Evolutionary conservation across 1,140 invertebrate species (phyloP), one percentile per base, ranked within the genome.

Genomic region (Zaprionus ghesquierei): DNA sequence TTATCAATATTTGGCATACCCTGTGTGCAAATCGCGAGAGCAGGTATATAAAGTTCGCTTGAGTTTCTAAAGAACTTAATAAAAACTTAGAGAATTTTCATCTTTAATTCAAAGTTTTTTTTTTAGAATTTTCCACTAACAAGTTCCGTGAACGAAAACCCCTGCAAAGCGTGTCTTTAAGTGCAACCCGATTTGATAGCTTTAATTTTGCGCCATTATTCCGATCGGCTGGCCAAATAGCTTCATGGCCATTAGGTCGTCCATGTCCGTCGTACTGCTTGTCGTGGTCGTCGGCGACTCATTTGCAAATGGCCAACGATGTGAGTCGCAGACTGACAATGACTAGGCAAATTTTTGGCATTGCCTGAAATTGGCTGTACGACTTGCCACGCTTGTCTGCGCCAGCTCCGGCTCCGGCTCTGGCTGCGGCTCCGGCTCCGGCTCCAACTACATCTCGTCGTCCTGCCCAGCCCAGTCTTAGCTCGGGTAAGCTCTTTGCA

Each of bases 231-330:
- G 77, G 66, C 64, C 60, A 86, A 86, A 87, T 79, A 75, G 64
- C 79, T 54, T 56, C 70, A 69, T 70, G 66, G 79, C 81, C 71
- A 82, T 87, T 79, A 76, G 64, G 64, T 31, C 18, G 33, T 53
- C 13, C 10, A 56, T 15, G 29, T n/a, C 54, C 9, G 23, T n/a
- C 13, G 5, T 8, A 63, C 61, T 41, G 5, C 0, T 15, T 5
- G n/a, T 77, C 70, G 71, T 58, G 53, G 72, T 10, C 59, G 29
- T 63, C 72, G 81, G 62, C 74, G 66, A 75, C 74, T 86, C 81
- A 85, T 85, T 85, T 85, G 78, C 81, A 85, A 85, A 85, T 85
- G 81, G 81, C 62, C 78, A 60, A 81, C 53, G 59, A 60, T 56
- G 50, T 54, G 69, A 68, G 38, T 50, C 51, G n/a, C 51, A 75